These are phyloP conservation scores for Danionella dracula DNA, from an alignment of 2,797 vertebrate species.

Conservation along the genomic window DNA sequence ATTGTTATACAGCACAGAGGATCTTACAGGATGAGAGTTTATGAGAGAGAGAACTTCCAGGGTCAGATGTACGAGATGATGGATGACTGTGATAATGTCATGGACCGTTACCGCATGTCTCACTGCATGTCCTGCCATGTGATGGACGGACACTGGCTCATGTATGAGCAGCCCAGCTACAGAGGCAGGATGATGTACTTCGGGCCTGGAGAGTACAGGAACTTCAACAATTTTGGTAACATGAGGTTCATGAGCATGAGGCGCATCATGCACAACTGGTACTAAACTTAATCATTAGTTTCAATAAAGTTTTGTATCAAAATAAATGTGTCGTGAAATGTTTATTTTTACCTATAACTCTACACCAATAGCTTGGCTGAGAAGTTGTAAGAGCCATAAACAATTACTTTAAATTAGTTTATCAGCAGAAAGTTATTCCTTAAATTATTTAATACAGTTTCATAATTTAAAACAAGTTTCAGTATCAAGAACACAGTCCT, in stretches of 20 bases:
- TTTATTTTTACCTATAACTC: too few relatives aligned
- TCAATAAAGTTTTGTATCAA: background rate
- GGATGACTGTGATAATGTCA: conserved; percentile 62
- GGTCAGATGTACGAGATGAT: conserved; percentile 59
- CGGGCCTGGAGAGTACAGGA: conserved; percentile 62
- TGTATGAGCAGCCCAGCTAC: conserved; percentile 61
- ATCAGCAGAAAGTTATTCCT: too few relatives aligned
- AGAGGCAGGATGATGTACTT: conserved; percentile 59
- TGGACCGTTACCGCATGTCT: conserved; percentile 58
- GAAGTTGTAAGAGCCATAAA: too few relatives aligned
- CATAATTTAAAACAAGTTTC: too few relatives aligned
- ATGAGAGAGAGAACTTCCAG: conserved; percentile 64
- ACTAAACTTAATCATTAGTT: background rate
- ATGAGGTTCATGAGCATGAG: conserved; percentile 53
- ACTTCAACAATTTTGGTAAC: conserved; percentile 52
- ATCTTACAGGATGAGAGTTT: conserved; percentile 61
- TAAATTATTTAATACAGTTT: too few relatives aligned
- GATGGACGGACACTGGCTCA: conserved; percentile 63
- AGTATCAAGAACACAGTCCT: too few relatives aligned
- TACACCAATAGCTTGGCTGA: too few relatives aligned
- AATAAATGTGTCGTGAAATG: background rate
- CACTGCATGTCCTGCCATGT: conserved; percentile 60
- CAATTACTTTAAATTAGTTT: too few relatives aligned
- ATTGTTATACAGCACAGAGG: conserved; percentile 53
- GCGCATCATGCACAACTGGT: conserved; percentile 48